Evolutionary conservation across 1,140 invertebrate genomes (phyloP).

Genomic region (Thrips palmi): DNA sequence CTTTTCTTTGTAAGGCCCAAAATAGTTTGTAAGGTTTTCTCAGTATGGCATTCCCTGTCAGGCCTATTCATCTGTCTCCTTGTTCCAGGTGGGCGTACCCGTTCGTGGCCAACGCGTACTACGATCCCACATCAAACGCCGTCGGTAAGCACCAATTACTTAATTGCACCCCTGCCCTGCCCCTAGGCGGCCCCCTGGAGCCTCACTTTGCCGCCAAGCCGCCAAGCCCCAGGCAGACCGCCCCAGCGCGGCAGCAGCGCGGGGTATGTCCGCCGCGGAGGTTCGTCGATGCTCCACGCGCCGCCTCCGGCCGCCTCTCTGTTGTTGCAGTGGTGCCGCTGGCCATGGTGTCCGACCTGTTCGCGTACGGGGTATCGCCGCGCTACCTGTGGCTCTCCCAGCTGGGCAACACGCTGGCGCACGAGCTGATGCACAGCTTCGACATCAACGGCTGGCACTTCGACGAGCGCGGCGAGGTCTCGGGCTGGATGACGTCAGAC

Average conservation of each 20-base stretch:
- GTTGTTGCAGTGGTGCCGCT: conserved; percentile 33
- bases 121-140: conserved; percentile 38
- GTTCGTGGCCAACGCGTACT: conserved; percentile 35
- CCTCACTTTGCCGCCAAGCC: too few relatives aligned
- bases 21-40: too few relatives aligned
- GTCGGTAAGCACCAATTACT: conserved; percentile 30
- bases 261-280: too few relatives aligned
- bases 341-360: conserved; percentile 43
- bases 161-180: too few relatives aligned
- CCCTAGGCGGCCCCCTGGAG: too few relatives aligned
- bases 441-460: conserved; percentile 24
- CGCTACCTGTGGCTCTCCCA: conserved; percentile 28
- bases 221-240: too few relatives aligned
- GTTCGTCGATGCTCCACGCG: too few relatives aligned
- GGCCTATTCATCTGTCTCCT: conserved; percentile 4
- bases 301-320: too few relatives aligned
- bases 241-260: too few relatives aligned
- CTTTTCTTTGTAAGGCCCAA: too few relatives aligned
- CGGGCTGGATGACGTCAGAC: conserved; percentile 38
- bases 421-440: conserved; percentile 32
- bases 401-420: conserved; percentile 29
- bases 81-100: conserved; percentile 26
- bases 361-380: conserved; percentile 27
- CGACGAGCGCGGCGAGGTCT: conserved; percentile 20
- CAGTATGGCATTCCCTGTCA: too few relatives aligned